Percentiles rank a stretch among this genome's conserved stretches.
These are phyloP conservation scores for Chionodraco myersi DNA, from an alignment of 2,113 vertebrate genomes.

Conservation along the genomic window DNA sequence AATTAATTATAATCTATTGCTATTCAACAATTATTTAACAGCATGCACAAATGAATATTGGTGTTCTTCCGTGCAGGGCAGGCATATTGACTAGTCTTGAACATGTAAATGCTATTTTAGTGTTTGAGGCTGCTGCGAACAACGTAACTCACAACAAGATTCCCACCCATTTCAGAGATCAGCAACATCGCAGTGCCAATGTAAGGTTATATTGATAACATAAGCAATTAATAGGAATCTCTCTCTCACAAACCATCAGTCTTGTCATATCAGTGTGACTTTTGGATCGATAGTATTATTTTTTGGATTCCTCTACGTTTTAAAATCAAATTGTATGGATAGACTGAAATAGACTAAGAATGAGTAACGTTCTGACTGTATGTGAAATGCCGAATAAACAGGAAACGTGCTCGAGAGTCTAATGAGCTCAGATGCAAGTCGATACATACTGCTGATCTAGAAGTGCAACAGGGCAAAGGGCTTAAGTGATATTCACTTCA, in stretches of 20 bases:
- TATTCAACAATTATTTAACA: not conserved
- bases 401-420: not conserved
- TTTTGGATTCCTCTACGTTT: not conserved
- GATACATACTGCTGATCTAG: constrained; percentile 6
- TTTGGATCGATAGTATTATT: not conserved
- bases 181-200: not conserved
- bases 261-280: not conserved
- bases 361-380: not conserved
- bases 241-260: not conserved
- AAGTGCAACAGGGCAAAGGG: not conserved
- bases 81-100: not conserved
- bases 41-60: not conserved
- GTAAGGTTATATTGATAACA: not conserved
- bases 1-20: no score
- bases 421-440: constrained; percentile 2
- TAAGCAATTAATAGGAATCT: not conserved
- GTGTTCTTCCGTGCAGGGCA: not conserved
- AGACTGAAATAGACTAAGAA: not conserved
- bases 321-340: not conserved
- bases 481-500: not conserved
- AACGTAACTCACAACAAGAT: not conserved
- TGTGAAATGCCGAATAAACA: not conserved
- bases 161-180: not conserved
- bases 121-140: not conserved
- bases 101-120: not conserved